Evolutionary conservation across 2,797 vertebrate genomes (phyloP), one percentile per base, ranked within the genome.

Genomic region (Lateolabrax maculatus): DNA sequence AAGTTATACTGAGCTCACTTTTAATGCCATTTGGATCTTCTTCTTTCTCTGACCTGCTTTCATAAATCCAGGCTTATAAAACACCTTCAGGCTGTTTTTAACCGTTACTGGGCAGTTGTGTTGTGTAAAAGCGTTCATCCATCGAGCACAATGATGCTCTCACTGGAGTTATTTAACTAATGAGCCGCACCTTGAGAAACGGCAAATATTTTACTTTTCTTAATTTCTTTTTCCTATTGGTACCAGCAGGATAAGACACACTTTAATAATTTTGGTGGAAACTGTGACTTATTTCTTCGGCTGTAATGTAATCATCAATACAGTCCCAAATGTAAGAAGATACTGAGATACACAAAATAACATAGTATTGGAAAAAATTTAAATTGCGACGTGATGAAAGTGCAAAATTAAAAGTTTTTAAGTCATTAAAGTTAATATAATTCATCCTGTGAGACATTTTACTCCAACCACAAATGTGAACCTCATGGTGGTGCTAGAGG

Each of bases 51-150:
- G 63, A 53, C 64, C 71, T 61, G 62, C n/a, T 67, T 81, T 51
- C 51, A 51, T 75, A 70, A 84, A 84, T 65, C 71, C 71, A 29
- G 63, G 64, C 61, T 85, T 75, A 71, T 41, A 51, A 81, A 85
- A 75, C 57, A 65, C 58, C 75, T 69, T 15, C 11, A 69, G 66
- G 71, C 39, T 71, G 73, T 75, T 74, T 73, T 36, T 58, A 67
- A 68, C 48, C 9, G 12, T 75, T 52, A 60, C 37, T 49, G 36
- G 41, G 21, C 29, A 23, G 57, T 23, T 2, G 5, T 41, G 39
- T 13, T 29, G 25, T 41, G 56, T 75, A 27, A 48, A 49, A 51
- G 18, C 34, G 37, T 72, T 31, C 6, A 66, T 74, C n/a, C n/a
- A n/a, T n/a, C n/a, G n/a, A n/a, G n/a, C n/a, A n/a, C n/a, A n/a